A percentile compares a stretch with the other conserved stretches of the same genome.
Conservation (phyloP, 1,140 invertebrate species). For the Microvelia longipes region DNA sequence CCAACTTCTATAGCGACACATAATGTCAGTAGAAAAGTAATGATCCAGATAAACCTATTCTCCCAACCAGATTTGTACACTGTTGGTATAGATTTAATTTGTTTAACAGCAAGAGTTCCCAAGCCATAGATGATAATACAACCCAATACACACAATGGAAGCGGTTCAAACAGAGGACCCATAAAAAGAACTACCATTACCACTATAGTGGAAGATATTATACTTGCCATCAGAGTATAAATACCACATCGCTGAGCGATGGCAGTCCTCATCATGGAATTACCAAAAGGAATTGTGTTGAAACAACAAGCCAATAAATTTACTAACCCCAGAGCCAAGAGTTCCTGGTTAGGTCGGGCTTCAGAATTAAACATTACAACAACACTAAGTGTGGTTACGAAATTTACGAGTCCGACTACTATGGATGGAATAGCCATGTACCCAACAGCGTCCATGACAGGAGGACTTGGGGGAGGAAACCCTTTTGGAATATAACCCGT, state of each 20-base stretch:
- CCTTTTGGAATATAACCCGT: not conserved
- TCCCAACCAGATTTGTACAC: conserved; percentile 1
- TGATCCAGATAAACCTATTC: conserved; percentile 6
- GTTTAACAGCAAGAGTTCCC: conserved; percentile 4
- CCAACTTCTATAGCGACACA: conserved; percentile 8
- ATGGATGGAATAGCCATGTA: not conserved
- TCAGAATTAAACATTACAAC: conserved; percentile 7
- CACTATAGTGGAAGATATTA: conserved; percentile 7
- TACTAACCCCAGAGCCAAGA: conserved; percentile 8
- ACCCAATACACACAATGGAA: conserved; percentile 9
- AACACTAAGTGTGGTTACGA: conserved; percentile 10
- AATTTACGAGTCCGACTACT: conserved; percentile 5
- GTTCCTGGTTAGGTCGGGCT: conserved; percentile 9
- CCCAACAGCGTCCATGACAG: not conserved
- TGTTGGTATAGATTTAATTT: not conserved
- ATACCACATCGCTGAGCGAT: conserved; percentile 9
- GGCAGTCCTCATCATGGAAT: conserved; percentile 15
- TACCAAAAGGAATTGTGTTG: conserved; percentile 14
- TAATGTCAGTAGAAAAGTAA: conserved; percentile 2
- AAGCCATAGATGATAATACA: conserved; percentile 9
- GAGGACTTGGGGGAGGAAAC: not conserved
- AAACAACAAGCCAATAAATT: conserved; percentile 12
- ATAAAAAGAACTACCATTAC: conserved; percentile 11
- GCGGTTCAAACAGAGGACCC: conserved; percentile 10
- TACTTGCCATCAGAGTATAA: conserved; percentile 6